phyloP scores from a whole-genome alignment of 2,113 vertebrate species.

The Oenanthe oenanthe region DNA sequence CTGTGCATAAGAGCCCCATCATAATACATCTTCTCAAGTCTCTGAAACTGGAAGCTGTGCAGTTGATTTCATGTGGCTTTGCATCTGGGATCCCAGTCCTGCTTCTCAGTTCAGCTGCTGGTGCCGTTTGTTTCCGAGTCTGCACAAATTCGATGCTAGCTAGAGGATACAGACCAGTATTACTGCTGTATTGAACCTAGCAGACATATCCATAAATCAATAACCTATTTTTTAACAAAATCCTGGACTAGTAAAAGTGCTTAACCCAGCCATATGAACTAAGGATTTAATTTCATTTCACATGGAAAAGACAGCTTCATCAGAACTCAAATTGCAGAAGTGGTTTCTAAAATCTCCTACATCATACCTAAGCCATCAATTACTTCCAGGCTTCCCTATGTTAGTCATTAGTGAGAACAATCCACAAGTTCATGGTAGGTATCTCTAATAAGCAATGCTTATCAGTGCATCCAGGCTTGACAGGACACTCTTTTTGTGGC shows the following conservation, averaged over 20 bases:
- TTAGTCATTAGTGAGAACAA: not conserved
- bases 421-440: accelerated
- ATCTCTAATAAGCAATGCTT: not conserved
- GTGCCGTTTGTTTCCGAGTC: not conserved
- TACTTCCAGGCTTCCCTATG: not conserved
- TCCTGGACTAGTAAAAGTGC: not conserved
- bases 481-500: not conserved
- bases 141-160: not conserved
- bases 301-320: not conserved
- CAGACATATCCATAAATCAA: not conserved
- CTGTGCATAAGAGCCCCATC: not conserved
- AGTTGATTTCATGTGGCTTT: not conserved
- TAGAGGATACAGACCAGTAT: not conserved
- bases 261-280: not conserved
- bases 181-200: not conserved
- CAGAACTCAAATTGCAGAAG: not conserved
- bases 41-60: not conserved
- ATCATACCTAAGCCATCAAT: not conserved
- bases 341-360: not conserved
- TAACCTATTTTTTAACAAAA: not conserved
- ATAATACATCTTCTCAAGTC: no score
- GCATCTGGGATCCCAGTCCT: not conserved
- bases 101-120: not conserved
- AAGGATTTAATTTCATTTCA: not conserved
- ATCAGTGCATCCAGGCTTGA: not conserved